Base-by-base conservation (phyloP, 1,140 invertebrate genomes). In the Drosophila novamexicana region DNA sequence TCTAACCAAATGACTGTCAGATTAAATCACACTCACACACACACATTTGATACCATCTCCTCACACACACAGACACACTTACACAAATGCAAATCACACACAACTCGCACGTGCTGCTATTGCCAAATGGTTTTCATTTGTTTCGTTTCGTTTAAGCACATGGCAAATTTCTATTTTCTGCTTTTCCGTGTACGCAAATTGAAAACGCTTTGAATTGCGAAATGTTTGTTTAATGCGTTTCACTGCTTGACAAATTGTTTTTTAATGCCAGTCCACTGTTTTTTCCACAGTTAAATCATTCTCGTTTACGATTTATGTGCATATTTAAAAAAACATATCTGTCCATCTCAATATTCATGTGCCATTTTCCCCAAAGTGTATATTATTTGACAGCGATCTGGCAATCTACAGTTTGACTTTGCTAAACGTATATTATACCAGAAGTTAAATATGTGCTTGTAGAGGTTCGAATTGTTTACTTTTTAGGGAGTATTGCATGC, bases 51-150 rank as follows among this genome's bases (percentile, higher is more conserved):
- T 5, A 29, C 40, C n/a, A 6, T 42, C 40, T 42, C 40, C n/a
- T 61, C 8, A 56, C 56, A 44, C 50, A 34, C 18, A 70, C 36
- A 29, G 62, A 75, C 39, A 74, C 54, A 63, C 37, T 10, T 12
- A 69, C 37, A 73, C 32, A 65, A 47, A 84, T 86, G 82, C 82
- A 86, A 86, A 86, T 81, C 79, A 79, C 57, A 79, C 14, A 64
- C 44, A 49, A 39, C 37, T 45, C 44, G 79, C 67, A 86, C 82
- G 82, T 86, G 82, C 67, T 81, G 71, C 68, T 67, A 65, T 79
- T 88, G 57, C 65, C 62, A 77, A 86, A 86, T 86, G 75, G 82
- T 86, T 81, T 86, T 74, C 75, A 79, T 75, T 79, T 29, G 22
- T 29, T 29, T 29, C 22, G 22, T 29, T 66, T 79, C 65, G 49